These are phyloP conservation scores for Hepsetus odoe DNA, from an alignment of 2,113 vertebrate species.

Conservation along the genomic window DNA sequence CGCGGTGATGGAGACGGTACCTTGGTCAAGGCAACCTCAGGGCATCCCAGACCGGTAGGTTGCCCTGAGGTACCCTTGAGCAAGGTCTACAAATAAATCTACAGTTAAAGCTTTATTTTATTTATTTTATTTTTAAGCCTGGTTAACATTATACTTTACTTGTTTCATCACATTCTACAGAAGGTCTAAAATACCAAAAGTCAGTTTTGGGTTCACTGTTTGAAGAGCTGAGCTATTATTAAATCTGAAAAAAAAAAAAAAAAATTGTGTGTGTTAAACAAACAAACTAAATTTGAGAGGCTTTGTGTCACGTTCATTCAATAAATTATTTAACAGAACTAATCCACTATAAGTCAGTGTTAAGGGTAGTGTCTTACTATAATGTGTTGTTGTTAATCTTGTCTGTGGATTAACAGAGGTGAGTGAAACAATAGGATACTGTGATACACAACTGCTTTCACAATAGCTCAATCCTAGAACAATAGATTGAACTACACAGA, in stretches of 20 bases:
- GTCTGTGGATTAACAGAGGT: background rate
- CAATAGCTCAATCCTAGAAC: constrained; percentile 21
- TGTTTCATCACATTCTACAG: background rate
- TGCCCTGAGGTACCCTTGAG: background rate
- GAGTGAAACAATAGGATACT: constrained; percentile 8
- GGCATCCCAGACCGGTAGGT: too few species aligned
- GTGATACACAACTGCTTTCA: constrained; percentile 19
- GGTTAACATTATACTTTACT: background rate
- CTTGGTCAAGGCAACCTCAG: too few species aligned
- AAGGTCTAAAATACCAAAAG: background rate
- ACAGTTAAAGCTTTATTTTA: constrained; percentile 12
- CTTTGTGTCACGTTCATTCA: background rate
- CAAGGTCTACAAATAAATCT: background rate
- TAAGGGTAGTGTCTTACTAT: background rate
- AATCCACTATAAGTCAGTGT: background rate
- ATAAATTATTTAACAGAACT: background rate
- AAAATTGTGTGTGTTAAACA: background rate
- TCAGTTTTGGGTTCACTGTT: background rate
- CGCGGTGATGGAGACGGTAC: too few species aligned
- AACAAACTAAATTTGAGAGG: too few species aligned
- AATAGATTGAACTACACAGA: constrained; percentile 28
- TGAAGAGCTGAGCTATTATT: background rate
- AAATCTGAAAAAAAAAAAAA: constrained; percentile 1
- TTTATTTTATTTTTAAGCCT: background rate
- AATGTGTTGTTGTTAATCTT: background rate